Percentiles rank a stretch among this genome's conserved stretches.
Evolutionary conservation across 2,113 vertebrate species (phyloP).

Genomic region (Xiphophorus couchianus): DNA sequence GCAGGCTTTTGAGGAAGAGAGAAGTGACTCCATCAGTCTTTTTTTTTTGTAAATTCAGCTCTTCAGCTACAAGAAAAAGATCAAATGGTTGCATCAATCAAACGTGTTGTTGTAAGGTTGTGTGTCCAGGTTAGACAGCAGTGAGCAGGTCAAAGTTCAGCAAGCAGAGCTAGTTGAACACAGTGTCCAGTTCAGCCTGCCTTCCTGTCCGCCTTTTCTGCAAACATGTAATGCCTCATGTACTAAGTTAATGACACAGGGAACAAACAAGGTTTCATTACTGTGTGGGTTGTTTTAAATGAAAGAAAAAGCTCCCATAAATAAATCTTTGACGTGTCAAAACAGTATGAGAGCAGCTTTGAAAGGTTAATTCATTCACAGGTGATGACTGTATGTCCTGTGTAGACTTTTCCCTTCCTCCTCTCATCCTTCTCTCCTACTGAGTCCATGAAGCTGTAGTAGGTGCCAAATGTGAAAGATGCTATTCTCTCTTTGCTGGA

Average conservation of each 20-base stretch:
- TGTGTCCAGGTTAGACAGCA: constrained; percentile 33
- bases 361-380: constrained; percentile 2
- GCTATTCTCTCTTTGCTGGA: constrained; percentile 37
- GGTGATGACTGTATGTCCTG: constrained; percentile 28
- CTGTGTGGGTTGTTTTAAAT: neutral
- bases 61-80: neutral
- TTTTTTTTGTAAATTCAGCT: neutral
- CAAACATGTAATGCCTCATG: neutral
- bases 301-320: neutral
- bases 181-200: neutral
- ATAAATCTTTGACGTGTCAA: neutral
- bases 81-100: neutral
- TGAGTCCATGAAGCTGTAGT: constrained; percentile 32
- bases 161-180: constrained; percentile 10
- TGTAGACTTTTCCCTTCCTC: neutral
- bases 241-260: constrained; percentile 1
- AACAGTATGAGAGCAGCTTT: neutral
- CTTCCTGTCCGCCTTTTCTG: neutral
- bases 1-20: neutral
- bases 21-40: neutral
- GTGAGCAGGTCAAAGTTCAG: constrained; percentile 39
- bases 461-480: constrained; percentile 46
- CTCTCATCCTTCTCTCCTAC: constrained; percentile 30
- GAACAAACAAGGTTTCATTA: constrained; percentile 12
- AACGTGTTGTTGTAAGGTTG: constrained; percentile 28